Percentiles rank a stretch among this genome's conserved stretches.
Conservation (phyloP, 2,888 invertebrate genomes). For the Colletes collaris region DNA sequence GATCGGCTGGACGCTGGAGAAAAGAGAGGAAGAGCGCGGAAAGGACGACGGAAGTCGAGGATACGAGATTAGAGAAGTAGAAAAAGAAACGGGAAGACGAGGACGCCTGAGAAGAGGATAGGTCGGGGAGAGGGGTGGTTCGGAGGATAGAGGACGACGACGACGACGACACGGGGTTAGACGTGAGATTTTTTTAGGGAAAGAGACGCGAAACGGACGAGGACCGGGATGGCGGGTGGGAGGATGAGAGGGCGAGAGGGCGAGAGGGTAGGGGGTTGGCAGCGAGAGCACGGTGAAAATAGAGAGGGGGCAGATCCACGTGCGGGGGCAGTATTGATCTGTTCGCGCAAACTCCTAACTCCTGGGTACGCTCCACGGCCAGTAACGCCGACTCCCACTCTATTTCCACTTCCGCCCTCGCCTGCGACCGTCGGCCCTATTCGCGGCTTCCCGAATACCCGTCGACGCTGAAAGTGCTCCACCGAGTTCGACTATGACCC, state of each 20-base stretch:
- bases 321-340: slow-evolving; percentile 80
- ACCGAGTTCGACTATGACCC: slow-evolving; percentile 42
- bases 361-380: slow-evolving; percentile 63
- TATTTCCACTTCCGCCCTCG: slow-evolving; percentile 4
- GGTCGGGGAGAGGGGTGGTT: not conserved
- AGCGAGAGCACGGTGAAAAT: slow-evolving; percentile 24
- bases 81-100: slow-evolving; percentile 17
- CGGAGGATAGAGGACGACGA: not conserved
- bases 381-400: slow-evolving; percentile 31
- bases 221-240: not conserved
- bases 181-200: slow-evolving; percentile 5
- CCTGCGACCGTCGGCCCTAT: not conserved
- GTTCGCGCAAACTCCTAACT: slow-evolving; percentile 78
- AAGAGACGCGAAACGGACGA: slow-evolving; percentile 14
- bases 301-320: slow-evolving; percentile 73
- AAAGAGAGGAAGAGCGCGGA: no score
- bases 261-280: not conserved
- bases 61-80: slow-evolving; percentile 25
- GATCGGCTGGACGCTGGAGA: slow-evolving; percentile 1
- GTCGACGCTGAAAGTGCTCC: slow-evolving; percentile 50
- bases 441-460: slow-evolving; percentile 39
- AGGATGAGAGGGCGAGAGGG: no score
- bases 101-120: not conserved
- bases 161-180: not conserved
- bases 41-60: not conserved